These are phyloP conservation scores for Babyrousa celebensis DNA, from an alignment of 2,797 vertebrate genomes.

Conservation along the genomic window DNA sequence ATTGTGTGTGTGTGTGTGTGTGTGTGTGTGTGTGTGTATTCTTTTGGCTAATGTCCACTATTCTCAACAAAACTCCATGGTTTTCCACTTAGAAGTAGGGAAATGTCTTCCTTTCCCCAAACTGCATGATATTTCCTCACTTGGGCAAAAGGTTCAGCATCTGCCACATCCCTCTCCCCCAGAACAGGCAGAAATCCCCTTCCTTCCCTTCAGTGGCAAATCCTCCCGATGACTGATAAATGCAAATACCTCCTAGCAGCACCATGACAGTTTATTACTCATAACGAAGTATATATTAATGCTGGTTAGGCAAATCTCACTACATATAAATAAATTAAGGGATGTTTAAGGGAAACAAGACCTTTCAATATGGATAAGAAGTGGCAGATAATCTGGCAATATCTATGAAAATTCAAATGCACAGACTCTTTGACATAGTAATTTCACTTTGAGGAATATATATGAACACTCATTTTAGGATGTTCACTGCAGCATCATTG, in stretches of 20 bases:
- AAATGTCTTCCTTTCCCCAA: background rate
- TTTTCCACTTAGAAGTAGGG: background rate
- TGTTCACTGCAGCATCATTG: constrained; percentile 13
- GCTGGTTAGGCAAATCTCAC: constrained; percentile 28
- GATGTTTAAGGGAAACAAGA: constrained; percentile 58
- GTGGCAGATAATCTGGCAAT: constrained; percentile 51
- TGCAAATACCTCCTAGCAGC: constrained; percentile 16
- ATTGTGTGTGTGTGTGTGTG: no score
- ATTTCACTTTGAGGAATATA: constrained; percentile 38
- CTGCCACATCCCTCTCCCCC: background rate
- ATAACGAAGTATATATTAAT: constrained; percentile 38
- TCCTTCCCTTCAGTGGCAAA: background rate
- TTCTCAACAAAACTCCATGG: background rate
- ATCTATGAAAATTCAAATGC: constrained; percentile 48
- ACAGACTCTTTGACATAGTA: background rate
- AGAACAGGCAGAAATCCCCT: background rate
- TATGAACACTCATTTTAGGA: constrained; percentile 14
- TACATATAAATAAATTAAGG: constrained; percentile 55
- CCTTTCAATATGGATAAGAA: constrained; percentile 39
- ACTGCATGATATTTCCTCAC: background rate
- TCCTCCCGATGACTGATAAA: constrained; percentile 6
- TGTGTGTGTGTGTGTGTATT: background rate
- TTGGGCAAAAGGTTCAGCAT: constrained; percentile 43
- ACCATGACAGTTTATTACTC: background rate
- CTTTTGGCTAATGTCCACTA: background rate